Conservation (phyloP, 2,797 vertebrate genomes). For the Anguilla pacifica region DNA sequence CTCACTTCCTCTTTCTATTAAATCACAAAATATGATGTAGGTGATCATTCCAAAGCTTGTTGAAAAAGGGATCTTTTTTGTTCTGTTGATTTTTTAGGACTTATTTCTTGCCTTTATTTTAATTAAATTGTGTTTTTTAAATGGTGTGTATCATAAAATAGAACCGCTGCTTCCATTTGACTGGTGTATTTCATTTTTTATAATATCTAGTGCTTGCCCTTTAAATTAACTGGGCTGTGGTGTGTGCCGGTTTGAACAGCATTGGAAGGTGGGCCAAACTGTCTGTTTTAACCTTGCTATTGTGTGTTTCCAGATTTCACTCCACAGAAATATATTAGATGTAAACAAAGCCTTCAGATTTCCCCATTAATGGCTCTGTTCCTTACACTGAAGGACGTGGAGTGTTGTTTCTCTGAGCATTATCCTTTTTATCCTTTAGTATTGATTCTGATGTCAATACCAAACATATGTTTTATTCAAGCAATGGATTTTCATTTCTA, state of each 20-base stretch:
- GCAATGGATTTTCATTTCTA: not conserved
- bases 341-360: constrained; percentile 57
- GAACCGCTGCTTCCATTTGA: too few species aligned
- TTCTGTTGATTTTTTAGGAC: too few species aligned
- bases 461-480: constrained; percentile 9
- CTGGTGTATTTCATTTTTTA: too few species aligned
- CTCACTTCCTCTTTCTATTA: too few species aligned
- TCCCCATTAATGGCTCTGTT: constrained; percentile 49
- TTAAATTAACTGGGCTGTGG: constrained; percentile 60
- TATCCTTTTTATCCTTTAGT: not conserved
- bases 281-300: not conserved
- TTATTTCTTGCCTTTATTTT: too few species aligned
- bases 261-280: not conserved
- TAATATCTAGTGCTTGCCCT: constrained; percentile 15
- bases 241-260: not conserved
- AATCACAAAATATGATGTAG: too few species aligned
- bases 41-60: too few species aligned
- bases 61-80: too few species aligned
- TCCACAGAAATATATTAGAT: constrained; percentile 59
- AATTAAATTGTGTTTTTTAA: too few species aligned
- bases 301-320: not conserved
- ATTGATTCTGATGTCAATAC: not conserved
- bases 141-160: too few species aligned
- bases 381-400: constrained; percentile 30
- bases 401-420: constrained; percentile 11